phyloP scores from a whole-genome alignment of 2,797 vertebrate species.

The Hirundo rustica region DNA sequence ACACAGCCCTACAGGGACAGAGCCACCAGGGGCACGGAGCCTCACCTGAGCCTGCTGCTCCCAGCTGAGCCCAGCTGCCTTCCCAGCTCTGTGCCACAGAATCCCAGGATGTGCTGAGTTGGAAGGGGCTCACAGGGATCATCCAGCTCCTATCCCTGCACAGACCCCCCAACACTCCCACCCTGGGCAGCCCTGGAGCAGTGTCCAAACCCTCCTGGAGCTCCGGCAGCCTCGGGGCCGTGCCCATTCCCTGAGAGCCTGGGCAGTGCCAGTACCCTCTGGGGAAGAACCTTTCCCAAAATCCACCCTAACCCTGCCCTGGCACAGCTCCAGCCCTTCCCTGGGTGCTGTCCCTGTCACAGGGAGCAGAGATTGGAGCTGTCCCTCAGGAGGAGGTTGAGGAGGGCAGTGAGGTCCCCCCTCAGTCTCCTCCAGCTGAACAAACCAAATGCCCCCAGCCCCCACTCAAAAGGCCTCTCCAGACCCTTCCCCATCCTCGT shows the following conservation, averaged over 20 bases:
- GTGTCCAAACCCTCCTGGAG: background rate
- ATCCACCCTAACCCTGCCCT: accelerated
- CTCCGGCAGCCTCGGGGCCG: background rate
- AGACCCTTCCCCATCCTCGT: background rate
- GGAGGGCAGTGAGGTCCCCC: background rate
- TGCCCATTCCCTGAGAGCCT: background rate
- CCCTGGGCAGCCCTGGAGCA: too few relatives aligned
- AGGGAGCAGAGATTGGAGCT: background rate
- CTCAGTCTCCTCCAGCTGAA: background rate
- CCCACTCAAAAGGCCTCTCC: background rate
- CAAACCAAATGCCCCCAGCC: background rate
- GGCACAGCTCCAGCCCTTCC: background rate
- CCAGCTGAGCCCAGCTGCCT: background rate
- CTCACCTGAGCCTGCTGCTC: background rate
- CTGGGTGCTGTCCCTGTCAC: background rate
- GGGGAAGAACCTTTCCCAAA: background rate
- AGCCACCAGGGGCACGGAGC: background rate
- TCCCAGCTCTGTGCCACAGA: background rate
- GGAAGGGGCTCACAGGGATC: background rate
- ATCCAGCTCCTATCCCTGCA: accelerated
- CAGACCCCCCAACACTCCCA: accelerated
- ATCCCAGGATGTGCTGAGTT: background rate
- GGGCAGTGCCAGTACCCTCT: background rate
- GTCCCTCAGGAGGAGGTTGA: accelerated
- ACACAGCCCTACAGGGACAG: background rate